Percentiles rank a stretch among this genome's conserved stretches.
Conservation (phyloP, 2,888 invertebrate genomes). For the Asteroscopus sphinx region DNA sequence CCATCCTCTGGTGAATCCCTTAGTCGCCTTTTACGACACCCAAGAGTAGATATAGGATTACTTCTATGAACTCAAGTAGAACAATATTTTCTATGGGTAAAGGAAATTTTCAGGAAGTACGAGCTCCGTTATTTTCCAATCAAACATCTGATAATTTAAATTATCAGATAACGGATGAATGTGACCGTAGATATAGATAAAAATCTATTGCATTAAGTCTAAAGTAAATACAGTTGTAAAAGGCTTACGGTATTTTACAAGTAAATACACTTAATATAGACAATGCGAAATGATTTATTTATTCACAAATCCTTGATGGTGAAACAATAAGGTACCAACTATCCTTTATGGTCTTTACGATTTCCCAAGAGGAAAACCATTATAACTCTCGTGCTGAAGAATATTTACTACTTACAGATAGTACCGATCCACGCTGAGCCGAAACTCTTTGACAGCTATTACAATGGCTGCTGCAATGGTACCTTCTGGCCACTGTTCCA, state of each 20-base stretch:
- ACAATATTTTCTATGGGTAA: conserved; percentile 8
- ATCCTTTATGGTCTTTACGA: neutral
- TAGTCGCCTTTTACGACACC: too few relatives aligned
- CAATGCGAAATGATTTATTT: neutral
- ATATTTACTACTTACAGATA: conserved; percentile 88
- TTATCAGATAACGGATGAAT: conserved; percentile 54
- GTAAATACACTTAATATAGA: conserved; percentile 6
- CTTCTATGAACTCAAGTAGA: too few relatives aligned
- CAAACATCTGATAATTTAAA: conserved; percentile 54
- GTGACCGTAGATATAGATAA: conserved; percentile 24
- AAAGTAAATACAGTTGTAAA: conserved; percentile 13
- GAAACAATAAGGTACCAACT: too few relatives aligned
- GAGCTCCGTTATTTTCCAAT: conserved; percentile 49
- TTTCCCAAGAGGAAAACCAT: neutral
- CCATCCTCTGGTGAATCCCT: too few relatives aligned
- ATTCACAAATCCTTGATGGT: neutral
- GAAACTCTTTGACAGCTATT: conserved; percentile 94
- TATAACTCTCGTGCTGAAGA: neutral
- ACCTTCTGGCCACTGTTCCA: conserved; percentile 98
- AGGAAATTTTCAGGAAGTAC: conserved; percentile 36
- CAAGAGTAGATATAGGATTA: too few relatives aligned
- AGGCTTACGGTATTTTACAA: conserved; percentile 9
- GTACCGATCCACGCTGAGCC: conserved; percentile 95
- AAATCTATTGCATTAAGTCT: too few relatives aligned
- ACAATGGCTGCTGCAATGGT: conserved; percentile 97